These are phyloP conservation scores for Aspidoscelis tigris DNA, from an alignment of 2,113 vertebrate species.

Conservation along the genomic window DNA sequence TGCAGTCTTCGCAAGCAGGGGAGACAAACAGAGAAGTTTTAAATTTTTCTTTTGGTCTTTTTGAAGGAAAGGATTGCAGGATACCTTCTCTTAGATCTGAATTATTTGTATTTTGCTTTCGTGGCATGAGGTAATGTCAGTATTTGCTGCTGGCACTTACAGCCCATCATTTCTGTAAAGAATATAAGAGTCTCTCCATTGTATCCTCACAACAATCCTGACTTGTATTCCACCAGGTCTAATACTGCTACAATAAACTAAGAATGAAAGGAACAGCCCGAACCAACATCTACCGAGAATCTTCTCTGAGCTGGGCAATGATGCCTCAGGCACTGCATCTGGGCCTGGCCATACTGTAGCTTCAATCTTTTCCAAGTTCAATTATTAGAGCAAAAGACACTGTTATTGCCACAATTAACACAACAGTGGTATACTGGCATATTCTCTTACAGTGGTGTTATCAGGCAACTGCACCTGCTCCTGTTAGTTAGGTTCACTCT, in stretches of 20 bases:
- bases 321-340: background rate
- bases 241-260: background rate
- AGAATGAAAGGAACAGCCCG: background rate
- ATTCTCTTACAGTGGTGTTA: slow-evolving; percentile 34
- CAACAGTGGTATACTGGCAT: background rate
- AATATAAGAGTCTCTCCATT: too few relatives aligned
- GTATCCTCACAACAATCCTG: too few relatives aligned
- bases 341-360: background rate
- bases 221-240: background rate
- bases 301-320: background rate
- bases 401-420: slow-evolving; percentile 39
- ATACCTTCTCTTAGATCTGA: too few relatives aligned
- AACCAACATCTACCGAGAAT: background rate
- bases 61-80: too few relatives aligned
- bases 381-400: background rate
- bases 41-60: too few relatives aligned
- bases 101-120: too few relatives aligned
- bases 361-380: slow-evolving; percentile 10
- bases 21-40: too few relatives aligned
- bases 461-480: slow-evolving; percentile 7
- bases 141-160: too few relatives aligned
- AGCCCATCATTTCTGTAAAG: too few relatives aligned
- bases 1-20: too few relatives aligned
- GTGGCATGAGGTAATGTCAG: too few relatives aligned
- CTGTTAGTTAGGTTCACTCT: background rate